Base-by-base conservation (phyloP, 2,888 invertebrate species). In the Eupithecia abbreviata region DNA sequence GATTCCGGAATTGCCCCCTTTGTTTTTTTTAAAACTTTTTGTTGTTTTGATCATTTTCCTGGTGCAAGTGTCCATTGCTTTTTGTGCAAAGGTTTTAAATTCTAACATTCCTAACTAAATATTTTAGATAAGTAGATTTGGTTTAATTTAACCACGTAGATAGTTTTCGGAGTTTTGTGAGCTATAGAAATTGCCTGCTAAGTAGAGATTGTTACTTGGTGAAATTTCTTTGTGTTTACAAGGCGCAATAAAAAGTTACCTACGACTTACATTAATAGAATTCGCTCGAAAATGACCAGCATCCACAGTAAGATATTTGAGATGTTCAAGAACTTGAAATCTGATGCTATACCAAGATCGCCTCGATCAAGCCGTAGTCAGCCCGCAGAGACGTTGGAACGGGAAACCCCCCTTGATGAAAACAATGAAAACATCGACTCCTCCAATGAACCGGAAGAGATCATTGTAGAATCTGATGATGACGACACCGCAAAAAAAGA, bases 311-410 rank as follows among this genome's bases (percentile, higher is more conserved):
- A 90, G 85, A 82, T 94, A 73, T 84, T 92, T 71, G 92, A 94
- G 78, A 89, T 91, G 76, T 91, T 95, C 80, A 90, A 92, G 66
- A 91, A 93, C 76, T 81, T 96, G 55, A 95, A 95, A 80, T 91
- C 95, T 2, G 96, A 96, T 81, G 95, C 96, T 10, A 90, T 93
- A 62, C 95, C 96, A 0, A 91, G 91, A 82, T 89, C 95, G 7
- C 95, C 96, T 1, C 89, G 95, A 65, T 84, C 88, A 9, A 3
- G 7, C 18, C 55, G 55, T 51, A 82, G 81, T 58, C 82, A 83
- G 18, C 84, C 82, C n/a, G 81, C 84, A 42, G 80, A 81, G 51
- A 68, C 77, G 18, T 77, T 12, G 7, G 66, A 66, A 13, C 45
- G 82, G 67, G 70, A 69, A 51, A 83, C 82, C 65, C 81, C 80